These are phyloP conservation scores for Oryzias celebensis DNA, from an alignment of 2,113 vertebrate genomes.

Conservation along the genomic window DNA sequence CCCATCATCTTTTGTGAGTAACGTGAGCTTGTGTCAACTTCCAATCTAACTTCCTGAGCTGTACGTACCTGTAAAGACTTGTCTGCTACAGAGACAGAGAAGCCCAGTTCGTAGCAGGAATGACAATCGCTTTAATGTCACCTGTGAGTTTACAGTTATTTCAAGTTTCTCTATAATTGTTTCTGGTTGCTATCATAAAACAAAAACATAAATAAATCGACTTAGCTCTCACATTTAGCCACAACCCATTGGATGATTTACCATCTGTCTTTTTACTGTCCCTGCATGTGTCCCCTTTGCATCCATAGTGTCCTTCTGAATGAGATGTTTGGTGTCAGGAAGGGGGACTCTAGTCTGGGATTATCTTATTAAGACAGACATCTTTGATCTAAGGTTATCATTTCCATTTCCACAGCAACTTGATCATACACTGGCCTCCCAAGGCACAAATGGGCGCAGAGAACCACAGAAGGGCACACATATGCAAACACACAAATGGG, in stretches of 20 bases:
- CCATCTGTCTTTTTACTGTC: conserved; percentile 65
- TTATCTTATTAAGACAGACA: conserved; percentile 66
- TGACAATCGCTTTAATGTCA: conserved; percentile 2
- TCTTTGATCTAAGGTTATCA: conserved; percentile 66
- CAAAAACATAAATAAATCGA: neutral
- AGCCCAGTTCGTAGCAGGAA: conserved; percentile 25
- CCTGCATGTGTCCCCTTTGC: conserved; percentile 4
- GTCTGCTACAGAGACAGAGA: conserved; percentile 19
- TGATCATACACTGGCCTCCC: conserved; percentile 63
- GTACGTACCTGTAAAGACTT: conserved; percentile 27
- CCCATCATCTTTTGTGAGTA: conserved; percentile 18
- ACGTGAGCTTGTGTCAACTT: conserved; percentile 30
- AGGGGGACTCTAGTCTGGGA: conserved; percentile 59
- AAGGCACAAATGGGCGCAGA: conserved; percentile 28
- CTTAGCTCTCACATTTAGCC: conserved; percentile 40
- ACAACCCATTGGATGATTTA: conserved; percentile 48
- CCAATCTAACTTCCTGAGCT: conserved; percentile 11
- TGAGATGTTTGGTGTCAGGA: conserved; percentile 42
- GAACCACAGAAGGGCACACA: conserved; percentile 25
- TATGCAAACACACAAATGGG: conserved; percentile 38
- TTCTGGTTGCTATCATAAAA: conserved; percentile 24
- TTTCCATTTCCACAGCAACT: conserved; percentile 64
- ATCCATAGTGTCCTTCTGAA: neutral
- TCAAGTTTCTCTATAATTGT: neutral
- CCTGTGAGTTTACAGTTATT: conserved; percentile 1